Conservation (phyloP, 2,113 vertebrate genomes). For the Sphyrna mokarran region DNA sequence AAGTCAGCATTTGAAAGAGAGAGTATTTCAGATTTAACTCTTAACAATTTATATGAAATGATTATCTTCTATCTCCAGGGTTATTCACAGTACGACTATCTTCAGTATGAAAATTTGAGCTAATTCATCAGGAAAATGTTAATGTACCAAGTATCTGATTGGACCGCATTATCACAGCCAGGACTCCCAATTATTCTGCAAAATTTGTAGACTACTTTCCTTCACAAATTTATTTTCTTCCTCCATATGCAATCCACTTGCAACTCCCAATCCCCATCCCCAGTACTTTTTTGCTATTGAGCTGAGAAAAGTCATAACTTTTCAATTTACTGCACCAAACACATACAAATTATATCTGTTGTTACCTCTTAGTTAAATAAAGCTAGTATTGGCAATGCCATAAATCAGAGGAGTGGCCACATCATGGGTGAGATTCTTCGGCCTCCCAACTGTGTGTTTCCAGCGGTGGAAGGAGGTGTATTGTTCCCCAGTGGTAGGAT, state of each 20-base stretch:
- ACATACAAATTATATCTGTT: not conserved
- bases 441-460: too few relatives aligned
- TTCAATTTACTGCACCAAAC: not conserved
- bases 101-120: not conserved
- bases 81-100: not conserved
- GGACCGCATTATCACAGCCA: not conserved
- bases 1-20: conserved; percentile 22
- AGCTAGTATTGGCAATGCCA: not conserved
- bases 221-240: not conserved
- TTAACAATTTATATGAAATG: not conserved
- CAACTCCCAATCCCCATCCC: not conserved
- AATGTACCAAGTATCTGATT: not conserved
- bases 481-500: too few relatives aligned
- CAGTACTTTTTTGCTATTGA: not conserved
- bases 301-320: not conserved
- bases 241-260: not conserved
- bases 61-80: not conserved
- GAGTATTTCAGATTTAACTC: not conserved
- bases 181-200: not conserved
- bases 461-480: too few relatives aligned
- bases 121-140: not conserved
- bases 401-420: not conserved
- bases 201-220: not conserved
- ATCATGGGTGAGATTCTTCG: not conserved
- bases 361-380: not conserved